Percentiles rank a stretch among this genome's conserved stretches.
phyloP scores from a whole-genome alignment of 2,113 vertebrate species.

The Ceyx melanurus region DNA sequence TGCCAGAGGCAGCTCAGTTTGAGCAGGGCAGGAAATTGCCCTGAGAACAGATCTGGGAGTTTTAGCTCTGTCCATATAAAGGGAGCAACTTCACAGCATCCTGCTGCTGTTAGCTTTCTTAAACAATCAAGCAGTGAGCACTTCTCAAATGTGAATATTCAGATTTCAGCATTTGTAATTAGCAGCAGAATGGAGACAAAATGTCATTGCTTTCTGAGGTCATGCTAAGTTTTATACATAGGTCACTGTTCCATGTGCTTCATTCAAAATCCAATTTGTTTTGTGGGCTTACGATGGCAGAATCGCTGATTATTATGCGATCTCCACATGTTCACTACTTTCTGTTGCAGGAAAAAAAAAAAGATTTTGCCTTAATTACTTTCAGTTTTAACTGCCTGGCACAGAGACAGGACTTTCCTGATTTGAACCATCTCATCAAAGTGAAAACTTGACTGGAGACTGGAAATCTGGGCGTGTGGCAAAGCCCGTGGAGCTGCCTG shows the following conservation, averaged over 20 bases:
- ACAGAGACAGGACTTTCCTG: background rate
- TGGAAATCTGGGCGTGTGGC: accelerated
- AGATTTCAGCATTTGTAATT: background rate
- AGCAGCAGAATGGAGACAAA: background rate
- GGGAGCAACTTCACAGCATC: background rate
- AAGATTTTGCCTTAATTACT: background rate
- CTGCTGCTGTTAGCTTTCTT: background rate
- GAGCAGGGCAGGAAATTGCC: background rate
- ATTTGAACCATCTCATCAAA: background rate
- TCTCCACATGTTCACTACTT: background rate
- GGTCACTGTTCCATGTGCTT: background rate
- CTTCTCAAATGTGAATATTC: background rate
- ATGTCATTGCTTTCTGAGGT: background rate
- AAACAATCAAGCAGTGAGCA: background rate
- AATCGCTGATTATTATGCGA: background rate
- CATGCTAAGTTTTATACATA: background rate
- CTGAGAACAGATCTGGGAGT: background rate
- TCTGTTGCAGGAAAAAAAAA: background rate
- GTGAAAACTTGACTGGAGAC: background rate
- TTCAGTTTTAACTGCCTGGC: background rate
- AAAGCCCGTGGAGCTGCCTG: accelerated
- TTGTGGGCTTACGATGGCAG: background rate
- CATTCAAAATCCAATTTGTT: background rate
- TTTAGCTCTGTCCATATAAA: accelerated
- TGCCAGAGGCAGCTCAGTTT: background rate